Evolutionary conservation across 2,113 vertebrate genomes (phyloP).

Genomic region (Lophochroa leadbeateri): DNA sequence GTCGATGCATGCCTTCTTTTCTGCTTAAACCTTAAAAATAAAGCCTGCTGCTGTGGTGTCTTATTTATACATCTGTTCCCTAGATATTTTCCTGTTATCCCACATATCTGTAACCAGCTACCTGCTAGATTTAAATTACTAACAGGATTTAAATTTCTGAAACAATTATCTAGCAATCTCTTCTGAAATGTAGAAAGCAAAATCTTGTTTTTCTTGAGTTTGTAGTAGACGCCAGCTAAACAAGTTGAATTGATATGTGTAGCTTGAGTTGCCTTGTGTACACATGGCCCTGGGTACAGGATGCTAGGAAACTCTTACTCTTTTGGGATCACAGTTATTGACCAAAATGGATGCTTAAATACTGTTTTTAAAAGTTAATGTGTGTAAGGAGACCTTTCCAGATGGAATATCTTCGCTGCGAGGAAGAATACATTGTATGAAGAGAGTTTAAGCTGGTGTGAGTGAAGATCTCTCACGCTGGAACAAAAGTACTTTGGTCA

Average conservation of each 20-base stretch:
- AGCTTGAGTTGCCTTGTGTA: background rate
- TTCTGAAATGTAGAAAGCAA: background rate
- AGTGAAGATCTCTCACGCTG: background rate
- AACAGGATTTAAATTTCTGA: background rate
- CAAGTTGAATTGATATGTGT: background rate
- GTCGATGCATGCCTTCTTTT: background rate
- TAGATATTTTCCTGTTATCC: background rate
- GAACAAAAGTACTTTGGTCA: background rate
- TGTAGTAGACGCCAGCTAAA: background rate
- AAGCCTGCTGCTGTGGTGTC: background rate
- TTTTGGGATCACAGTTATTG: background rate
- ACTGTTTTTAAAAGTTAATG: background rate
- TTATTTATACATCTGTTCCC: background rate
- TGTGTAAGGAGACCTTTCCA: background rate
- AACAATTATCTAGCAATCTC: background rate
- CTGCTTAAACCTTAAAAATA: background rate
- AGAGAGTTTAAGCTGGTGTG: background rate
- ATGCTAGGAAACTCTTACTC: background rate
- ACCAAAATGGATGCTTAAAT: background rate
- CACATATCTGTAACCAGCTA: background rate
- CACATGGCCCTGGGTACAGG: background rate
- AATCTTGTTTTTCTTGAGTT: background rate
- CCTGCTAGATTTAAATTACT: background rate
- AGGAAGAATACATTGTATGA: background rate
- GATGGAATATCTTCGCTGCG: background rate